A percentile compares a stretch with the other conserved stretches of the same genome.
These are phyloP conservation scores for Odocoileus virginianus DNA, from an alignment of 2,113 vertebrate genomes.

Conservation along the genomic window DNA sequence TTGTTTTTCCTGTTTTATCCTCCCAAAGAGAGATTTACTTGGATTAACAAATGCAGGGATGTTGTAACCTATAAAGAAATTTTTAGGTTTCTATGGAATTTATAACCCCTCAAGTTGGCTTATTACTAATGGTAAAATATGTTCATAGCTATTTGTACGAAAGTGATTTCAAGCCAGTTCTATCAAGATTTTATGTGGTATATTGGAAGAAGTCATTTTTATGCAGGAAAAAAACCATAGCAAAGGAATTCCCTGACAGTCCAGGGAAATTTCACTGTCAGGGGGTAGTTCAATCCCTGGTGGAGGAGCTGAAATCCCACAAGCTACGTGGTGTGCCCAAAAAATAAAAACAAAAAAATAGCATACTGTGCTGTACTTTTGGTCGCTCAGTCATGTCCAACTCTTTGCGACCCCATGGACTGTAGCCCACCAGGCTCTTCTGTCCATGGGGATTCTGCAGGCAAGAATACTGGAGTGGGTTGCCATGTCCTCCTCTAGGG, in stretches of 20 bases:
- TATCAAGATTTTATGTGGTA: background rate
- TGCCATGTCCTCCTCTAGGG: background rate
- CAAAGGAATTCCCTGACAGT: background rate
- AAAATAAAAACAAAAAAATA: background rate
- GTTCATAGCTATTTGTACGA: background rate
- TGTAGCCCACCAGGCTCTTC: background rate
- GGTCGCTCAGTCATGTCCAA: background rate
- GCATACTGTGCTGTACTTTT: background rate
- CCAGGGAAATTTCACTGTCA: background rate
- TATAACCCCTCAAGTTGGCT: background rate
- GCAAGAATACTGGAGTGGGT: background rate
- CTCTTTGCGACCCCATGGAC: background rate
- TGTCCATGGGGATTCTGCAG: background rate
- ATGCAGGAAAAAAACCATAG: background rate
- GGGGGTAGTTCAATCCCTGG: background rate
- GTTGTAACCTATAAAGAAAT: background rate
- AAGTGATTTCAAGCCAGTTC: background rate
- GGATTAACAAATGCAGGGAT: background rate
- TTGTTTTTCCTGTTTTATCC: background rate
- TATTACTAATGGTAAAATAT: background rate
- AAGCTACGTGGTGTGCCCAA: background rate
- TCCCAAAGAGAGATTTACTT: background rate
- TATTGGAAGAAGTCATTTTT: background rate
- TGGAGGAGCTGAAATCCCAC: background rate
- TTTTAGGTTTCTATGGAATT: background rate